Conservation (phyloP, 1,140 invertebrate genomes). For the Oscheius sp. region DNA sequence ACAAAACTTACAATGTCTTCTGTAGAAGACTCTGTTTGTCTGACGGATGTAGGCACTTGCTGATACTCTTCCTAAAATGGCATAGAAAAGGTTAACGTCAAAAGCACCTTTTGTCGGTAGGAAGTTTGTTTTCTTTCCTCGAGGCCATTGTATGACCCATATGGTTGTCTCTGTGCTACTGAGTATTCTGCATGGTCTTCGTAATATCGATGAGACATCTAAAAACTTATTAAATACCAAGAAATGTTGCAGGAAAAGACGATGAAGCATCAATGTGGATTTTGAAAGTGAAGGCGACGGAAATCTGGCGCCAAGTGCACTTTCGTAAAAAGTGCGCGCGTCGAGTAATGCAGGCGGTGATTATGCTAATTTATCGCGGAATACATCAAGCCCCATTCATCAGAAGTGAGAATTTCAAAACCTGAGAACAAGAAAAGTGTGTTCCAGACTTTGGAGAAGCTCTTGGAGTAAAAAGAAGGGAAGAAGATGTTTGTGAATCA, state of each 20-base stretch:
- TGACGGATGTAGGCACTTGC: not conserved
- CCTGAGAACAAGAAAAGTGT: not conserved
- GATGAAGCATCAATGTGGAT: not conserved
- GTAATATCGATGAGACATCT: not conserved
- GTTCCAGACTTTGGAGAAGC: too few species aligned
- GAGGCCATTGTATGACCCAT: constrained; percentile 3
- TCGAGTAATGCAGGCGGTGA: constrained; percentile 6
- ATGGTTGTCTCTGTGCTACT: not conserved
- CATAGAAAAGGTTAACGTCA: not conserved
- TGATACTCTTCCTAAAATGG: constrained; percentile 4
- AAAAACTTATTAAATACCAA: too few species aligned
- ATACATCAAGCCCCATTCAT: not conserved
- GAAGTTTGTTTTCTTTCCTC: not conserved
- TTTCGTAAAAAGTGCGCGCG: not conserved
- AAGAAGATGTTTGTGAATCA: too few species aligned
- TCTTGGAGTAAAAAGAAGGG: too few species aligned
- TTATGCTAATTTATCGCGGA: constrained; percentile 9
- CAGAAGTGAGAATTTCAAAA: not conserved
- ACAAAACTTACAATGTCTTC: not conserved
- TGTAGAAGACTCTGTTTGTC: not conserved
- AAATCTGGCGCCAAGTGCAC: not conserved
- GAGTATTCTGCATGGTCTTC: not conserved
- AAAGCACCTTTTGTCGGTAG: not conserved
- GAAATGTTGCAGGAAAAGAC: too few species aligned
- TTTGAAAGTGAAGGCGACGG: not conserved